Base-by-base conservation (phyloP, 2,797 vertebrate species). In the Silurus lanzhouensis region DNA sequence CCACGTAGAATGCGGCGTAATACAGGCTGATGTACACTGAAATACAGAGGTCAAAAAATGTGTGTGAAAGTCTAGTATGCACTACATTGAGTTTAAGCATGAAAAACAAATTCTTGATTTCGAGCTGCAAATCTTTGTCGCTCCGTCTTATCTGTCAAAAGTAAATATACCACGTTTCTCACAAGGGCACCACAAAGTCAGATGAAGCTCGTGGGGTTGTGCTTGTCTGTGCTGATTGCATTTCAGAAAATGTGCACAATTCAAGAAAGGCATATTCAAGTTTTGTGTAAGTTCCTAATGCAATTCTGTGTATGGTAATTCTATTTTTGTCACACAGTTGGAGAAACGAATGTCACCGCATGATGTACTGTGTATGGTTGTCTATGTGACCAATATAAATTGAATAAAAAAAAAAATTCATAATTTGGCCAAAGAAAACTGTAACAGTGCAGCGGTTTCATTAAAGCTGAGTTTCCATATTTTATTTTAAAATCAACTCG, bases 1-100 rank as follows among this genome's bases (percentile, higher is more conserved):
- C 95, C 89, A 96, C 90, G 0, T 98, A 98, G 94, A 98, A 98
- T 52, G 94, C 96, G 83, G 94, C 91, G 5, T 98, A 98, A 86
- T 98, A 98, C 82, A 97, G 92, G 87, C 95, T 97, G 93, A 98
- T 97, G 95, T 96, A 97, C 82, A 97, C 97, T 98, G 92, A 0
- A 38, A 88, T 80, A 88, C 87, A 70, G 88, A 52, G 82, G 67
- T 85, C 67, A 61, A 61, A 66, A 71, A 14, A 52, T 6, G 0
- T 13, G 17, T 25, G 14, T 5, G 1, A 57, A 55, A 8, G 14
- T 63, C 6, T 74, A 15, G 12, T 31, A 15, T 75, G 19, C 20
- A 12, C 38, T 9, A 17, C 22, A 52, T 64, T 66, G 10, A 20
- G 12, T 13, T 48, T 70, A 48, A 3, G 19, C 8, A 14, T 25